Conservation (phyloP, 2,797 vertebrate genomes). For the Esox masquinongy region DNA sequence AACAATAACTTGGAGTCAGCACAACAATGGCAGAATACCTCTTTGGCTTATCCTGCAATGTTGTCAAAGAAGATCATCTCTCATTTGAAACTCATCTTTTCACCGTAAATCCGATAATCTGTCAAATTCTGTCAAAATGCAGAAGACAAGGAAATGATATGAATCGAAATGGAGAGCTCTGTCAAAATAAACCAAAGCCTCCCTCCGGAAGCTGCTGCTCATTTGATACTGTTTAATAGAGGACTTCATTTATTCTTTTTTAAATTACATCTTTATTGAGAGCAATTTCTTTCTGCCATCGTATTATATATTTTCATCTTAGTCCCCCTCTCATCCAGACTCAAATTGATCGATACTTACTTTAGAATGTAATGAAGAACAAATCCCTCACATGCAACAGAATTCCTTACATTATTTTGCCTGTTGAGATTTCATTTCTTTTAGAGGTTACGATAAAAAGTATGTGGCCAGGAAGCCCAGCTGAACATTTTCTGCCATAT, state of each 20-base stretch:
- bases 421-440: neutral
- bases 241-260: slow-evolving; percentile 7
- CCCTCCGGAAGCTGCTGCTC: slow-evolving; percentile 15
- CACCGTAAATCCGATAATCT: slow-evolving; percentile 7
- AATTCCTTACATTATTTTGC: neutral
- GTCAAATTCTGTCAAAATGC: slow-evolving; percentile 7
- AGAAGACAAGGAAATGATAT: slow-evolving; percentile 15
- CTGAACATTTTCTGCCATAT: neutral
- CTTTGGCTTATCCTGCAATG: neutral
- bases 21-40: neutral
- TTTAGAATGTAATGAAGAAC: slow-evolving; percentile 15
- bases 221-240: neutral
- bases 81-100: slow-evolving; percentile 7
- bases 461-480: neutral
- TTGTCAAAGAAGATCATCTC: slow-evolving; percentile 21
- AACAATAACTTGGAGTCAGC: neutral
- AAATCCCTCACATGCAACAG: slow-evolving; percentile 3
- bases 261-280: slow-evolving; percentile 22
- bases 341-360: slow-evolving; percentile 26
- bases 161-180: slow-evolving; percentile 6
- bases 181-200: slow-evolving; percentile 16
- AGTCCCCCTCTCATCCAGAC: slow-evolving; percentile 11
- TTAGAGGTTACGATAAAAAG: neutral
- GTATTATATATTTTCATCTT: slow-evolving; percentile 17
- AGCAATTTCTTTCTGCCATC: slow-evolving; percentile 21